Conservation (phyloP, 2,797 vertebrate species). For the Myioborus melanocephalus region DNA sequence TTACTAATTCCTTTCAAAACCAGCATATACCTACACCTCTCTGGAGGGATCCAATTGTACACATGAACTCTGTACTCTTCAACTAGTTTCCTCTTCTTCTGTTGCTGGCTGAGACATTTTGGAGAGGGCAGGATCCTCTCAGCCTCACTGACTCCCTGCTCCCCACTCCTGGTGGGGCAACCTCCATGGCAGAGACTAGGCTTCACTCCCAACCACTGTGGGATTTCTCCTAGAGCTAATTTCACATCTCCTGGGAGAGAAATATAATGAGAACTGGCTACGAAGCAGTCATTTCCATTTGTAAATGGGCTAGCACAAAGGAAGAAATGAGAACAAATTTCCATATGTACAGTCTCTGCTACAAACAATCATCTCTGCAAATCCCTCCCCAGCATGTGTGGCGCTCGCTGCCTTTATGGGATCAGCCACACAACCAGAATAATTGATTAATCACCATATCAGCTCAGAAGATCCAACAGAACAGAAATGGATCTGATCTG, state of each 20-base stretch:
- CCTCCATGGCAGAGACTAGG: rapidly evolving
- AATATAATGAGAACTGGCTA: slow-evolving; percentile 22
- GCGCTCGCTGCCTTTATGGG: neutral
- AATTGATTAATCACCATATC: neutral
- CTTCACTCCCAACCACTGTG: neutral
- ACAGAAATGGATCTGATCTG: neutral
- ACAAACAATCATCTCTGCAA: slow-evolving; percentile 32
- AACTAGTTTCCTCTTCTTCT: neutral
- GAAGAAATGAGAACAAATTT: slow-evolving; percentile 60
- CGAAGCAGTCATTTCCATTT: slow-evolving; percentile 43
- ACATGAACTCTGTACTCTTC: neutral
- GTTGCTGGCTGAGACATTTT: neutral
- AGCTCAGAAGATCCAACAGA: neutral
- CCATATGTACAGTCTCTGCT: slow-evolving; percentile 47
- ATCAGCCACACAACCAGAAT: neutral
- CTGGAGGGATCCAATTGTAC: neutral
- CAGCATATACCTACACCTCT: neutral
- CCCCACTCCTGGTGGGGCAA: neutral
- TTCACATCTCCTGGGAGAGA: neutral
- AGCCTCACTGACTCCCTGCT: neutral
- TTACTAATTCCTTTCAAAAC: neutral
- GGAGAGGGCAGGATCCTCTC: neutral
- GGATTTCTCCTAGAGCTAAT: neutral
- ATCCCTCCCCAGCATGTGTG: neutral
- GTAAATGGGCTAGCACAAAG: slow-evolving; percentile 28